A percentile compares a stretch with the other conserved stretches of the same genome.
Evolutionary conservation across 2,797 vertebrate species (phyloP).

Genomic region (Danio tinwini): DNA sequence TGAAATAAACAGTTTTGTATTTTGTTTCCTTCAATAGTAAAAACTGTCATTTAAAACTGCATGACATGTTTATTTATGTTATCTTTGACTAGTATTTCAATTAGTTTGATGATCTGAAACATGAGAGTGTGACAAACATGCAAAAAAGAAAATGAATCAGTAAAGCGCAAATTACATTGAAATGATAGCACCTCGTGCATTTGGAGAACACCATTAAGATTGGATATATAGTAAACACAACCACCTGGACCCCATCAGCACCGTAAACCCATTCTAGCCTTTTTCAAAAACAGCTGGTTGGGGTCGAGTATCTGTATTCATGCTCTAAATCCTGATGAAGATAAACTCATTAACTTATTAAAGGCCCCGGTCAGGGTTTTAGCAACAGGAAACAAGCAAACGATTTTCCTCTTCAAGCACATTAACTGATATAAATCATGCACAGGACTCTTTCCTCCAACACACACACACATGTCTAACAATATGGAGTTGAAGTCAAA

Average conservation of each 20-base stretch:
- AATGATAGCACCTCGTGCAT: background rate
- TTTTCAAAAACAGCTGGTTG: conserved; percentile 72
- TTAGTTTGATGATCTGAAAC: too few relatives aligned
- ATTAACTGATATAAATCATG: conserved; percentile 23
- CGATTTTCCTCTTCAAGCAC: background rate
- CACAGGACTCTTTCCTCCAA: conserved; percentile 1
- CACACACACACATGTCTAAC: background rate
- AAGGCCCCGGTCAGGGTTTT: conserved; percentile 68
- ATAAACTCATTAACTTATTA: conserved; percentile 68
- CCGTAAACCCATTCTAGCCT: conserved; percentile 58
- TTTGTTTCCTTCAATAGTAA: too few relatives aligned
- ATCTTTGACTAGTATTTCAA: too few relatives aligned
- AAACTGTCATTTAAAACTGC: too few relatives aligned
- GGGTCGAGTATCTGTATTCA: conserved; percentile 61
- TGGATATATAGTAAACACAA: background rate
- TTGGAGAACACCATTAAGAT: background rate
- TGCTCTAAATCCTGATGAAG: conserved; percentile 67
- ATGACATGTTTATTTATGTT: too few relatives aligned
- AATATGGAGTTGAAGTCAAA: background rate
- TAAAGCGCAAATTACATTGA: too few relatives aligned
- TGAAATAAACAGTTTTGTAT: too few relatives aligned
- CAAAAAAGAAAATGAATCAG: too few relatives aligned
- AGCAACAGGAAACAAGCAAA: conserved; percentile 20
- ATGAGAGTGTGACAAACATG: too few relatives aligned
- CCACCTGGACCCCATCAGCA: conserved; percentile 72